Evolutionary conservation across 2,797 vertebrate species (phyloP), one percentile per base, ranked within the genome.

Genomic region (Nannoperca australis): DNA sequence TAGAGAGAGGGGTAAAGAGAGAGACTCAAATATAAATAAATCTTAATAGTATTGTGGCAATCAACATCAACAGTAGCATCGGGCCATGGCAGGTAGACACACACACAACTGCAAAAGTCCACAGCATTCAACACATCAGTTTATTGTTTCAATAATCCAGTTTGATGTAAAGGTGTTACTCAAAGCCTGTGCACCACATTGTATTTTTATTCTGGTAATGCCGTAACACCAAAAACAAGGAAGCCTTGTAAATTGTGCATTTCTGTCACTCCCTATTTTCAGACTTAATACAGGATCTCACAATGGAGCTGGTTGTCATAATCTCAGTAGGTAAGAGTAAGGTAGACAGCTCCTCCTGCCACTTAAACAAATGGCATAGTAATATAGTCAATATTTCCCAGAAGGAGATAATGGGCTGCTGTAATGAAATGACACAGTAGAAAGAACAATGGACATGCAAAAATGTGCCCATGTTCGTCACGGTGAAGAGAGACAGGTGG

Each of bases 331-430:
- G 53, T 51, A 49, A 44, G 55, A 76, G 49, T 13, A 42, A 45
- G 47, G 49, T 38, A 64, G 62, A 76, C 55, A 27, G 63, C 22
- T 65, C 66, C 59, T 73, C 61, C 72, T 73, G 69, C 68, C 55
- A 74, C 30, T 84, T 82, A 82, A 77, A 47, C 73, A 71, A 82
- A 79, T 36, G 53, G 64, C 62, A 36, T 13, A 38, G 66, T 61
- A 64, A 79, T 77, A 51, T 40, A 66, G 60, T 64, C 81, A 45
- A 36, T 72, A 74, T 88, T 75, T 75, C 56, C 69, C 72, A 51
- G 56, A 73, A 63, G 59, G 49, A 65, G 76, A 40, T 79, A 88
- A 89, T 85, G 83, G 81, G 67, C 55, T 24, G 64, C 63, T 80
- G 44, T 83, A 73, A 82, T 78, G 62, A 85, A 89, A 76, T 77